Conservation (phyloP, 2,113 vertebrate genomes). For the Cephalopholis sonnerati region DNA sequence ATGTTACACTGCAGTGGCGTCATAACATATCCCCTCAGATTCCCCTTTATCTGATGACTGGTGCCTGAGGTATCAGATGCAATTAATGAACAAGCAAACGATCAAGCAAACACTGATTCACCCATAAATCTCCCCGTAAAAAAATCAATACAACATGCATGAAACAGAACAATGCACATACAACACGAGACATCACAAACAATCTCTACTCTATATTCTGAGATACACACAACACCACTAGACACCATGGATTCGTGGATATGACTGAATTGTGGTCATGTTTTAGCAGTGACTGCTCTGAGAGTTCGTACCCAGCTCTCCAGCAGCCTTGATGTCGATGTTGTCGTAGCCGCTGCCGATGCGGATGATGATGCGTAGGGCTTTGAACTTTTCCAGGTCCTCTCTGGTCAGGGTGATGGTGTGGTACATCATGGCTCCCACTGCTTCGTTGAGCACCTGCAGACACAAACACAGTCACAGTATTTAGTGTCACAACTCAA, state of each 20-base stretch:
- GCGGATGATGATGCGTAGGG: constrained; percentile 95
- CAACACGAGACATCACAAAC: not conserved
- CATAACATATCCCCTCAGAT: constrained; percentile 1
- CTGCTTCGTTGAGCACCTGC: constrained; percentile 96
- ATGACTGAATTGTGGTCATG: not conserved
- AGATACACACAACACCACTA: not conserved
- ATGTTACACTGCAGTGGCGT: not conserved
- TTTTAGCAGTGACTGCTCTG: not conserved
- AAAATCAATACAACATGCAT: constrained; percentile 9
- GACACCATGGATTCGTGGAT: not conserved
- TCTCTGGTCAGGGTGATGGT: constrained; percentile 98
- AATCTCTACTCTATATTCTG: not conserved
- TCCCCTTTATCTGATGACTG: constrained; percentile 14
- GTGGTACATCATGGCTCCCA: constrained; percentile 99
- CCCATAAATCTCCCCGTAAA: not conserved
- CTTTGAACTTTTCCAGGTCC: constrained; percentile 99
- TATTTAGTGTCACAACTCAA: not conserved
- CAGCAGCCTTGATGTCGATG: constrained; percentile 97
- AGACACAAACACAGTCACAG: constrained; percentile 13
- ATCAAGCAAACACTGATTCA: not conserved
- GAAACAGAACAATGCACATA: not conserved
- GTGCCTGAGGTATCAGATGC: constrained; percentile 4
- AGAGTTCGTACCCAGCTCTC: constrained; percentile 90
- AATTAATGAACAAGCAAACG: constrained; percentile 18
- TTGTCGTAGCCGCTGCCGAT: constrained; percentile 99